Conservation (phyloP, 53 echinoderm and acorn worm genomes). For the Stichopus horrens region DNA sequence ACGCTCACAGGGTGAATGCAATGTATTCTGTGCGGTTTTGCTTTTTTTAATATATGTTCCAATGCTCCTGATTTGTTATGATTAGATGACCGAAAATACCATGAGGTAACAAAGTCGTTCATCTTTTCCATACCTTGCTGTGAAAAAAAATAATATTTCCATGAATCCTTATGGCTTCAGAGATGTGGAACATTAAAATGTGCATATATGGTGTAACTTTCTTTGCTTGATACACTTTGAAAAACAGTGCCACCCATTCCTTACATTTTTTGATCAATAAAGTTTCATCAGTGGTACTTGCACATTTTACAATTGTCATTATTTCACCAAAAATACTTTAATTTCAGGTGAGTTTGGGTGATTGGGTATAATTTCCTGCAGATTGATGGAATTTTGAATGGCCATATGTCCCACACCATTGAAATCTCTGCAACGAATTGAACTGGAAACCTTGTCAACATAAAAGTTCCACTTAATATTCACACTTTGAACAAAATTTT, state of each 20-base stretch:
- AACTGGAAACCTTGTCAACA: conserved; percentile 12
- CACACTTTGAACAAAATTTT: conserved; percentile 8
- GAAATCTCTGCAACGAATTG: conserved; percentile 25
- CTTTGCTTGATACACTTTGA: conserved; percentile 41
- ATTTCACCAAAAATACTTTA: conserved; percentile 28
- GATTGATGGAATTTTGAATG: conserved; percentile 23
- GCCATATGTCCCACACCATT: conserved; percentile 9
- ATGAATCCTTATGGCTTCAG: conserved; percentile 42
- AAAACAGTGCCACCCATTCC: conserved; percentile 48
- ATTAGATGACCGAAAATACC: conserved; percentile 55
- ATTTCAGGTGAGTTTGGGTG: conserved; percentile 32
- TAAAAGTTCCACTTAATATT: conserved; percentile 33
- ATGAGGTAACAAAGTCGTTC: conserved; percentile 53
- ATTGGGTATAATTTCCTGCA: conserved; percentile 42
- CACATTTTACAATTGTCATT: conserved; percentile 36
- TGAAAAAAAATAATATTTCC: conserved; percentile 44
- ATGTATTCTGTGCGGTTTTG: conserved; percentile 33
- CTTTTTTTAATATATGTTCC: conserved; percentile 28
- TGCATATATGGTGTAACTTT: conserved; percentile 73
- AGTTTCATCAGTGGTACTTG: not conserved
- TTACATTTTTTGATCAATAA: conserved; percentile 11
- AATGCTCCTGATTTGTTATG: conserved; percentile 44
- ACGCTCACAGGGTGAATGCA: conserved; percentile 12
- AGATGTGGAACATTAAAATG: conserved; percentile 53
- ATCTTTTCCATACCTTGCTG: conserved; percentile 74